Base-by-base conservation (phyloP, 1,140 invertebrate species). In the Drosophila malerkotliana region DNA sequence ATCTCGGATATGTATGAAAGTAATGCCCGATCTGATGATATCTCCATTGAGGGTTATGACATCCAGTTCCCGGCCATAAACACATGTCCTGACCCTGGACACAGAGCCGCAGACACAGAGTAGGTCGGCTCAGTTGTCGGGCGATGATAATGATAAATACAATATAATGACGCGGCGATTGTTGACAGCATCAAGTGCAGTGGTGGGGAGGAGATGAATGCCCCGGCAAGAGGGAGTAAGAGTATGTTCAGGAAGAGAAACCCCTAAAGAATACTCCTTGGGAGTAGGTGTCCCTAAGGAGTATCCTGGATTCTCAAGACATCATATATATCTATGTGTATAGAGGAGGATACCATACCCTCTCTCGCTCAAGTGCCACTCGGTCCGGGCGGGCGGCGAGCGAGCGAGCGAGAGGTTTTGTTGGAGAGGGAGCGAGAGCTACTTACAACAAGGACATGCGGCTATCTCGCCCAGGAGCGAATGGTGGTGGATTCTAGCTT, bases 151-250 rank as follows among this genome's bases (percentile, higher is more conserved):
- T 83, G 79, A 88, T 87, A 88, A 87, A 87, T 79, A 88, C 78
- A 87, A 87, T 88, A 83, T 73, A 88, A 87, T 88, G 83, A 88
- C 79, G 59, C 49, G 63, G 76, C 54, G 75, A 72, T 79, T 79
- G 83, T 72, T 88, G 83, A 87, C 83, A 87, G 51, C 79, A 88
- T 88, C 60, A 87, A 88, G 83, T 88, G 83, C 54, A 66, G 47
- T 37, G 28, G 34, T 32, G 54, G 26, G 41, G 39, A 12, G 6
- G 45, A 9, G 44, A 49, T 54, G 58, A 53, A 41, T 39, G 14
- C 49, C 26, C 49, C 34, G 37, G 39, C 2, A 6, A 8, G 15
- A 44, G n/a, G 14, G 41, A 14, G 26, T 28, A 7, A 28, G 26
- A 28, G 26, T 5, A 28, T 28, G 26, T 28, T 21, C 21, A 0